Conservation (phyloP, 2,113 vertebrate species). For the human region DNA sequence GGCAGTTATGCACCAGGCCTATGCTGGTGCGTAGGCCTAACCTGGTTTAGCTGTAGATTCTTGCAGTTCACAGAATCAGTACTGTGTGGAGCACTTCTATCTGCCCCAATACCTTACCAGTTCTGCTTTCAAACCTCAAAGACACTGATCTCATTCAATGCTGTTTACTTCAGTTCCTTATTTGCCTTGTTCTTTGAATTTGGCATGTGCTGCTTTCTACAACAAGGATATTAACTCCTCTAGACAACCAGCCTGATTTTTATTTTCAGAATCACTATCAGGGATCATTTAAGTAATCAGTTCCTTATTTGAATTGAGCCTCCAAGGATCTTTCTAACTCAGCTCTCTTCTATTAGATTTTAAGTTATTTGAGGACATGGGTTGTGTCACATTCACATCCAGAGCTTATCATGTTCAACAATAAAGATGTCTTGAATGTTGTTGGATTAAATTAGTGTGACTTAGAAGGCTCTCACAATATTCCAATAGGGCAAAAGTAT, state of each 20-base stretch:
- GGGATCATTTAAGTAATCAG: background rate
- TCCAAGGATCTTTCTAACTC: background rate
- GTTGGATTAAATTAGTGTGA: background rate
- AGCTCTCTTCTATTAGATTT: background rate
- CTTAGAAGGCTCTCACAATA: background rate
- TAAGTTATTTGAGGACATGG: background rate
- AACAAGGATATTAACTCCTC: background rate
- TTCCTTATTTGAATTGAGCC: background rate
- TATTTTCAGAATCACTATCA: background rate
- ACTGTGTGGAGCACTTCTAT: fast-evolving
- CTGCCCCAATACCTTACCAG: background rate
- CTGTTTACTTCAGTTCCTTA: background rate
- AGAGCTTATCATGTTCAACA: background rate
- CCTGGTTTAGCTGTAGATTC: background rate
- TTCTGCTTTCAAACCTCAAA: background rate
- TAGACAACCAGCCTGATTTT: background rate
- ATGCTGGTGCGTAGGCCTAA: too few relatives aligned
- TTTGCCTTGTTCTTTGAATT: background rate
- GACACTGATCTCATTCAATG: fast-evolving
- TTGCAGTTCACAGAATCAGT: background rate
- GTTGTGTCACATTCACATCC: background rate
- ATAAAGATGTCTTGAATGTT: background rate
- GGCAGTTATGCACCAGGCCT: background rate
- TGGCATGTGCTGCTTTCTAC: background rate
- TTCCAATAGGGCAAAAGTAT: background rate